Base-by-base conservation (phyloP, 1,140 invertebrate species). In the Diachasma alloeum region DNA sequence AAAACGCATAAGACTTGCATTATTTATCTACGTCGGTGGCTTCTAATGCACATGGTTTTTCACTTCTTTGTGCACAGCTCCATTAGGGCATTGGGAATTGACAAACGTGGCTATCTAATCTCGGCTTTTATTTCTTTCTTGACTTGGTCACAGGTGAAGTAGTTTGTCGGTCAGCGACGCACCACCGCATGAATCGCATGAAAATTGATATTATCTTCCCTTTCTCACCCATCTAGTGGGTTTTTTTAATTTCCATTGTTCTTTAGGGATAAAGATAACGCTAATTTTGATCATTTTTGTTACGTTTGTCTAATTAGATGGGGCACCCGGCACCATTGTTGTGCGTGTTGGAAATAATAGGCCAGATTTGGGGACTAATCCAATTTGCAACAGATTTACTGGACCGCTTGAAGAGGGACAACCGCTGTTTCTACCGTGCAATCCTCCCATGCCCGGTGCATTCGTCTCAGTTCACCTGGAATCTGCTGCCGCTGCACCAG, bases 391-490 rank as follows among this genome's bases (percentile, higher is more conserved):
- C 88, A 92, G 95, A 26, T 98, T 96, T 89, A 96, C 94, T 3
- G 96, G 95, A 0, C 92, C 93, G 37, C 87, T 97, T 15, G 96
- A 97, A 87, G 96, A 97, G 86, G 97, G 97, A 0, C 95, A 97
- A 80, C 97, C 97, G 0, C 90, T 98, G 0, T 98, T 97, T 86
- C 87, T 98, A 48, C 97, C 97, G 0, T 98, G 97, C 89, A 97
- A 97, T 86, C 96, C 96, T 0, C 96, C 97, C 0, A 97, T 98
- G 96, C 96, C 97, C 0, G 97, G 97, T 3, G 97, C 97, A 15
- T 98, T 98, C 85, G 96, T 98, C 68, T 96, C 95, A 73, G 96
- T 98, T 0, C 96, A 98, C 85, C 86, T 98, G 59, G 96, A 98
- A 90, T 92, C 93, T 0, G 81, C 83, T 4, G 81, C 83, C 0